phyloP scores from a whole-genome alignment of 1,140 invertebrate genomes.

The Calephelis nemesis region DNA sequence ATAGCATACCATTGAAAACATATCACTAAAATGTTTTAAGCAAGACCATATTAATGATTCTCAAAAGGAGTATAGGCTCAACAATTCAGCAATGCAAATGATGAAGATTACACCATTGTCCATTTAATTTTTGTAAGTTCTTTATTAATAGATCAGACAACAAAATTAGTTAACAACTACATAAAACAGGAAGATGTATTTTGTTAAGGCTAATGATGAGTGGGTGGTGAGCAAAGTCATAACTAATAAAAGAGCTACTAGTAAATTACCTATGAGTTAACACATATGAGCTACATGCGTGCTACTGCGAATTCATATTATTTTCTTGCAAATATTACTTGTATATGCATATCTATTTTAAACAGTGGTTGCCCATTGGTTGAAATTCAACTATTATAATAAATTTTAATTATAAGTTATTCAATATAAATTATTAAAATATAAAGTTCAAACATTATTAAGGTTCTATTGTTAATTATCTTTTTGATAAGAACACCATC shows the following conservation, averaged over 20 bases:
- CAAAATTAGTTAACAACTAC: slow-evolving; percentile 29
- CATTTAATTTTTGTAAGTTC: slow-evolving; percentile 22
- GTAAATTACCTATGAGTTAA: slow-evolving; percentile 53
- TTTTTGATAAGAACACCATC: no score
- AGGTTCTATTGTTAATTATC: no score
- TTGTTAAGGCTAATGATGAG: slow-evolving; percentile 49
- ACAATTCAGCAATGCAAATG: slow-evolving; percentile 17
- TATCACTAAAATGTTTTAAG: background rate
- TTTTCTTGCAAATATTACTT: background rate
- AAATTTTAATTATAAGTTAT: no score
- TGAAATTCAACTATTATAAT: no score
- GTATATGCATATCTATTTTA: no score
- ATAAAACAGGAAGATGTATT: slow-evolving; percentile 33
- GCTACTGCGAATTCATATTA: slow-evolving; percentile 39
- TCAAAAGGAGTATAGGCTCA: background rate
- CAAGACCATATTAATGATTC: background rate
- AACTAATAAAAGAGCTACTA: slow-evolving; percentile 58
- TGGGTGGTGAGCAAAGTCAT: slow-evolving; percentile 61
- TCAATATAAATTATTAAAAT: no score
- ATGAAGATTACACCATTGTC: slow-evolving; percentile 27
- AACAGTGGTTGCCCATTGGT: no score
- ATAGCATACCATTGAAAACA: background rate
- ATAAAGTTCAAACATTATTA: no score
- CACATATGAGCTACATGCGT: slow-evolving; percentile 31
- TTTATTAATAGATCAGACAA: slow-evolving; percentile 25